Evolutionary conservation across 1,140 invertebrate genomes (phyloP), one percentile per base, ranked within the genome.

Genomic region (Littorina saxatilis): DNA sequence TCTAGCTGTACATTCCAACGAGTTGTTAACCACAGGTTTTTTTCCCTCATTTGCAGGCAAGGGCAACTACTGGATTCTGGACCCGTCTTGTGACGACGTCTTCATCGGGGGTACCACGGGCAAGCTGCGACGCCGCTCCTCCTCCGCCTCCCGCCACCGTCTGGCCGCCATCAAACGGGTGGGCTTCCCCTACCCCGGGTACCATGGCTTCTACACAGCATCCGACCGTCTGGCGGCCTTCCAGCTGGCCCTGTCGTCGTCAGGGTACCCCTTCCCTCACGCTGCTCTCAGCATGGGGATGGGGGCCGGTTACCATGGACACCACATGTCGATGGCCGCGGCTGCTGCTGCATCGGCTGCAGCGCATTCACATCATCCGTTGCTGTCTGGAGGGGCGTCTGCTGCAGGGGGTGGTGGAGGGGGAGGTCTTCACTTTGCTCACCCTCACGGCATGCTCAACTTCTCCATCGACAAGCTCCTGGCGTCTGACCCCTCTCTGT

Each of bases 91-190:
- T 82, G 98, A 99, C 88, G 98, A 99, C 88, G 98, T 99, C 0
- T 99, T 99, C 92, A 99, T 99, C 89, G 98, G 98, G 0, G 97
- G 97, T 2, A 98, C 97, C 0, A 99, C 98, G 0, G 98, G 98
- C 0, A 99, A 99, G 92, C 92, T 99, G 15, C 92, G 98, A 0
- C 92, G 98, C 32, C 94, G 97, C 72, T 97, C 96, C 0, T 97
- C 97, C 0, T 96, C 97, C 0, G 96, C 96, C 0, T 97, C 96
- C 0, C 93, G 97, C 55, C 96, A 95, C 4, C 93, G 96, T 1
- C 90, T 99, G 15, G 97, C 97, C 0, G 97, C 97, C 0, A 97
- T 98, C 88, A 98, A 97, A 88, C 93, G 97, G 66, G 84, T 85
- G 39, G 87, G 87, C 29, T 85, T 89, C 40, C 87, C 86, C 29